These are phyloP conservation scores for Andrena haemorrhoa DNA, from an alignment of 2,888 invertebrate genomes.

Conservation along the genomic window DNA sequence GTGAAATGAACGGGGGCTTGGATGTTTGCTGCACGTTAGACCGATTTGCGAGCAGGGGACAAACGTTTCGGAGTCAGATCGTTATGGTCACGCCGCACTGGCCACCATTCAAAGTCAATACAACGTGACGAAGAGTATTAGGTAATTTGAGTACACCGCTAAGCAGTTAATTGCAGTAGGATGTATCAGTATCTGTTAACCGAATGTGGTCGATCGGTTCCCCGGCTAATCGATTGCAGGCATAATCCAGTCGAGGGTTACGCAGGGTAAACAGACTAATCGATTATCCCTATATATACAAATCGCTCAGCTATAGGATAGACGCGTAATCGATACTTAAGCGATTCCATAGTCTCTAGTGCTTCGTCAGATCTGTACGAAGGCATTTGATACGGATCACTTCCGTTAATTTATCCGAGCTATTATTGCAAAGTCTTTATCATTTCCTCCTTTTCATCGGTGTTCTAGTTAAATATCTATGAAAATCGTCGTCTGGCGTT, in stretches of 20 bases:
- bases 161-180: slow-evolving; percentile 73
- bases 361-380: slow-evolving; percentile 14
- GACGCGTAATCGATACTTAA: slow-evolving; percentile 66
- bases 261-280: slow-evolving; percentile 72
- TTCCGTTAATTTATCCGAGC: neutral
- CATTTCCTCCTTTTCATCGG: neutral
- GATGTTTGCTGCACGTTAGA: neutral
- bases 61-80: slow-evolving; percentile 35
- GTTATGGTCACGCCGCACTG: slow-evolving; percentile 30
- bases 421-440: neutral
- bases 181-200: slow-evolving; percentile 73
- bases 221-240: slow-evolving; percentile 72
- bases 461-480: too few relatives aligned
- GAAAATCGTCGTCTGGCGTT: too few relatives aligned
- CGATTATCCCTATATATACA: slow-evolving; percentile 72
- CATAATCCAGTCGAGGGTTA: slow-evolving; percentile 72
- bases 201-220: slow-evolving; percentile 72
- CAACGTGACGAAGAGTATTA: slow-evolving; percentile 68
- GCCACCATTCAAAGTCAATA: slow-evolving; percentile 65
- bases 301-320: slow-evolving; percentile 61
- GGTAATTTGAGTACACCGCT: slow-evolving; percentile 71
- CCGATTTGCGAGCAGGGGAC: slow-evolving; percentile 3
- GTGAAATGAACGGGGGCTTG: too few relatives aligned
- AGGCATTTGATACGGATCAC: too few relatives aligned
- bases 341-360: slow-evolving; percentile 33